A percentile compares a stretch with the other conserved stretches of the same genome.
Conservation (phyloP, 2,113 vertebrate species). For the Pongo abelii region DNA sequence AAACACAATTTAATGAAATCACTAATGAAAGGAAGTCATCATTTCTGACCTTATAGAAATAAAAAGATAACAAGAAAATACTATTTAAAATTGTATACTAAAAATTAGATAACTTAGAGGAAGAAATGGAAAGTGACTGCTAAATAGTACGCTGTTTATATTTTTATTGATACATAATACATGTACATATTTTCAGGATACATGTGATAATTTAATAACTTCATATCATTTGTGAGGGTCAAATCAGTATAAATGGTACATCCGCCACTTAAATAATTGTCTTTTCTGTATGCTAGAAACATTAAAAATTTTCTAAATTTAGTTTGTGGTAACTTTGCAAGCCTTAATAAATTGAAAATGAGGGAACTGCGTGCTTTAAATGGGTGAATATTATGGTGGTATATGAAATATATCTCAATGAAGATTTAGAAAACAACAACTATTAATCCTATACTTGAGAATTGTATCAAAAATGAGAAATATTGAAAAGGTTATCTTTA, state of each 20-base stretch:
- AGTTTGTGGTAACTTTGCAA: background rate
- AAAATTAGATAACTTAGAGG: background rate
- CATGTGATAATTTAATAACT: background rate
- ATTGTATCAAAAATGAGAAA: background rate
- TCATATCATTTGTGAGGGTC: background rate
- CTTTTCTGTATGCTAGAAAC: background rate
- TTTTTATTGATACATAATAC: background rate
- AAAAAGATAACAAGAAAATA: background rate
- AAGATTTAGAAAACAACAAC: background rate
- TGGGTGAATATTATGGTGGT: background rate
- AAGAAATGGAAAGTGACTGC: background rate
- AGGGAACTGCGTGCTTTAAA: background rate
- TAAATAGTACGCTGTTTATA: background rate
- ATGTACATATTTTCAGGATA: background rate
- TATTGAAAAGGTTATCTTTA: background rate
- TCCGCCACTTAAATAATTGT: background rate
- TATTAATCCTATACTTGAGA: background rate
- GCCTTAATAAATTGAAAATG: background rate
- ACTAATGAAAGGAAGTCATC: background rate
- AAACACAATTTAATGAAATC: background rate
- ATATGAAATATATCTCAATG: background rate
- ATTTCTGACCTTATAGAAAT: background rate
- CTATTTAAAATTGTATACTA: background rate
- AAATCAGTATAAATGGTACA: background rate
- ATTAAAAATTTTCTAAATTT: background rate